A percentile compares a stretch with the other conserved stretches of the same genome.
phyloP scores from a whole-genome alignment of 2,888 invertebrate genomes.

The Calliopum simillimum region DNA sequence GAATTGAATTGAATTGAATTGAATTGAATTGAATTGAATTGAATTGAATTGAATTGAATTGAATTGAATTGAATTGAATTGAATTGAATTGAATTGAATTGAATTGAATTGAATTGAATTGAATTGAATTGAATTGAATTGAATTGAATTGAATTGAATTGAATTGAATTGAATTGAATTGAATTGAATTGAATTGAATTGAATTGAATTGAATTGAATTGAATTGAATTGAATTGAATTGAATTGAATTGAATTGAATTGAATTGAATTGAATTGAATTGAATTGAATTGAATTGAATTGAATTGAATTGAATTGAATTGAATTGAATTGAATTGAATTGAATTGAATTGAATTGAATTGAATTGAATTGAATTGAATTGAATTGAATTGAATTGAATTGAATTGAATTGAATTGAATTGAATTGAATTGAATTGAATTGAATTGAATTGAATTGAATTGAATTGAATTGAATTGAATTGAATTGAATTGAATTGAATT shows the following conservation, averaged over 20 bases:
- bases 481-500: constrained; percentile 16
- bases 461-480: constrained; percentile 13
- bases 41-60: background rate
- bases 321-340: too few relatives aligned
- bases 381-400: constrained; percentile 18
- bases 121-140: too few relatives aligned
- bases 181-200: background rate
- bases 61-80: constrained; percentile 10
- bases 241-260: constrained; percentile 15
- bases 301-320: too few relatives aligned
- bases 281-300: constrained; percentile 15
- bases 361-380: too few relatives aligned
- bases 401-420: constrained; percentile 18
- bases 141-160: background rate
- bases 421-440: constrained; percentile 18
- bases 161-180: constrained; percentile 22
- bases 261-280: too few relatives aligned
- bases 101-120: constrained; percentile 9
- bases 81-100: constrained; percentile 7
- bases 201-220: constrained; percentile 11
- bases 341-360: constrained; percentile 16
- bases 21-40: background rate
- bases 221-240: too few relatives aligned
- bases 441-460: constrained; percentile 18
- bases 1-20: constrained; percentile 13